A percentile compares a stretch with the other conserved stretches of the same genome.
Evolutionary conservation across 2,888 invertebrate genomes (phyloP).

Genomic region (Thyatira batis): DNA sequence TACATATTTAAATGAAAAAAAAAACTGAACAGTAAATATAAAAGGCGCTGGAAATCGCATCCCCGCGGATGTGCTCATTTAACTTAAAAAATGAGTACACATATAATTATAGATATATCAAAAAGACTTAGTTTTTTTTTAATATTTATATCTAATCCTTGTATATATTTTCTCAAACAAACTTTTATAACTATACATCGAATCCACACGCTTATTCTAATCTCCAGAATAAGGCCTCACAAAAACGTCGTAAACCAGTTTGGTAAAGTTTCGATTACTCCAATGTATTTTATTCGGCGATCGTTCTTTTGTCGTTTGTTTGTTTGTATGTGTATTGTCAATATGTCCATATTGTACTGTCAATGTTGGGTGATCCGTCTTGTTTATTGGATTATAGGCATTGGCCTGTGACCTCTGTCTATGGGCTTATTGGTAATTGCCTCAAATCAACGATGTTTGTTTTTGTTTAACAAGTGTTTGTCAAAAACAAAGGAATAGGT

Average conservation of each 20-base stretch:
- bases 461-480: too few relatives aligned
- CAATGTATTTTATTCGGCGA: slow-evolving; percentile 21
- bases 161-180: neutral
- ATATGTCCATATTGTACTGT: slow-evolving; percentile 32
- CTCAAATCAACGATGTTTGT: too few relatives aligned
- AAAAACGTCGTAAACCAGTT: slow-evolving; percentile 31
- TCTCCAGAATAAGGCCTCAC: slow-evolving; percentile 12
- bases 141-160: too few relatives aligned
- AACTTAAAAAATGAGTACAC: too few relatives aligned
- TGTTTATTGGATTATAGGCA: slow-evolving; percentile 23
- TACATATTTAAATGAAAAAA: too few relatives aligned
- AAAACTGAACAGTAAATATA: too few relatives aligned
- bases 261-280: slow-evolving; percentile 35
- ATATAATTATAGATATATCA: too few relatives aligned
- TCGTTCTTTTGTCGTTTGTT: slow-evolving; percentile 35
- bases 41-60: too few relatives aligned
- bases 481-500: too few relatives aligned
- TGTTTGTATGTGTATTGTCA: slow-evolving; percentile 33
- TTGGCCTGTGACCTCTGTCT: slow-evolving; percentile 14
- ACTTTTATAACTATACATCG: neutral
- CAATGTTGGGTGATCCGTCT: slow-evolving; percentile 23
- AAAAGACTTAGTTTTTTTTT: too few relatives aligned
- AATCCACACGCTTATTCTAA: slow-evolving; percentile 6
- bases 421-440: slow-evolving; percentile 5
- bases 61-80: too few relatives aligned